phyloP scores from a whole-genome alignment of 2,797 vertebrate genomes.

The Eupleurogrammus muticus region DNA sequence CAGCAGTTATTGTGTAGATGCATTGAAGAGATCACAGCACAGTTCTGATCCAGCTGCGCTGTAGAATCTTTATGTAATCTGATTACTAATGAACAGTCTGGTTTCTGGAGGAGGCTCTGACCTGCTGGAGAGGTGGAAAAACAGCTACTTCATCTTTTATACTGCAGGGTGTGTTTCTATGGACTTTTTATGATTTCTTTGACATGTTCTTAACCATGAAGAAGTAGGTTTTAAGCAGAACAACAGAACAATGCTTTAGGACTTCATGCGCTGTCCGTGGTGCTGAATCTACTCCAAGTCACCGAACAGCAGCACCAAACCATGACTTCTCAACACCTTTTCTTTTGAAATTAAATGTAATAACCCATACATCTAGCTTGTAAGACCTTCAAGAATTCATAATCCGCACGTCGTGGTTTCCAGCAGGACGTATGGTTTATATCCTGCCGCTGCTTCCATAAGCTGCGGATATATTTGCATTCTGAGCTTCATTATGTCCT shows the following conservation, averaged over 20 bases:
- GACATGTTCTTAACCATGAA: background rate
- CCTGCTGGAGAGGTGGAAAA: background rate
- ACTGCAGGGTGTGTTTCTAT: background rate
- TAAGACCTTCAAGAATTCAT: slow-evolving; percentile 1
- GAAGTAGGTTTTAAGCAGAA: background rate
- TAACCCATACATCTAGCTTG: slow-evolving; percentile 8
- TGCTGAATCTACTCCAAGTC: slow-evolving; percentile 28
- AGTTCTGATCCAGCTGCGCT: too few relatives aligned
- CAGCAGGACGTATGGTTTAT: slow-evolving; percentile 28
- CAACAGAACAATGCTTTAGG: background rate
- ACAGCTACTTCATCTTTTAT: background rate
- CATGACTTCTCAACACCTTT: background rate
- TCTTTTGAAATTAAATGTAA: slow-evolving; percentile 28
- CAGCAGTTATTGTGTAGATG: too few relatives aligned
- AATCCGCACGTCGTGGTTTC: slow-evolving; percentile 15
- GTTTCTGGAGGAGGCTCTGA: background rate
- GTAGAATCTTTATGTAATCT: too few relatives aligned
- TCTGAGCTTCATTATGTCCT: slow-evolving; percentile 26
- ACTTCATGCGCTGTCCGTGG: slow-evolving; percentile 45
- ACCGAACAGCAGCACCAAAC: background rate
- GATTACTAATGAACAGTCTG: background rate
- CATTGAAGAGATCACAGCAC: background rate
- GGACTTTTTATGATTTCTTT: background rate
- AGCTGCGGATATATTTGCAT: slow-evolving; percentile 27
- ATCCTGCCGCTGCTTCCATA: background rate